A percentile compares a stretch with the other conserved stretches of the same genome.
phyloP scores from a whole-genome alignment of 2,797 vertebrate species.

The Aulostomus chinensis region DNA sequence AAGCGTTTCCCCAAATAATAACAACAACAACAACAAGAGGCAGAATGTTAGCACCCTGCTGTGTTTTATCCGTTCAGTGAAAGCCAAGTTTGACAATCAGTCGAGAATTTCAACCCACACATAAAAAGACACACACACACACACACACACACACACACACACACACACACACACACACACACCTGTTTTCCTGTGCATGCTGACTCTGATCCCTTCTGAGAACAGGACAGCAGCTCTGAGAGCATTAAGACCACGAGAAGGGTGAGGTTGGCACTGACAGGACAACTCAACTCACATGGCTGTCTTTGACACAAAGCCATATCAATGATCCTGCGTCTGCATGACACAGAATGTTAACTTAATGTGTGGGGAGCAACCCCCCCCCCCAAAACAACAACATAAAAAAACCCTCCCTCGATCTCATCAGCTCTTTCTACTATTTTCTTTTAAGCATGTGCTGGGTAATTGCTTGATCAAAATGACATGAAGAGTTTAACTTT shows the following conservation, averaged over 20 bases:
- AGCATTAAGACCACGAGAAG: conserved; percentile 68
- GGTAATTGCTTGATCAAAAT: too few relatives aligned
- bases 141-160: too few relatives aligned
- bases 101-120: conserved; percentile 24
- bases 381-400: too few relatives aligned
- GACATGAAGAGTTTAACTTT: too few relatives aligned
- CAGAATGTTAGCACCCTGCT: too few relatives aligned
- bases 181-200: conserved; percentile 72
- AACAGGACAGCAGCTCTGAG: conserved; percentile 66
- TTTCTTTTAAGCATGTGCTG: background rate
- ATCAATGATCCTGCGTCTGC: conserved; percentile 52
- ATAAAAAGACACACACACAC: too few relatives aligned
- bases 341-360: conserved; percentile 56
- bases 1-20: too few relatives aligned
- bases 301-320: conserved; percentile 54
- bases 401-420: background rate
- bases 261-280: conserved; percentile 44
- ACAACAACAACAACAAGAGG: too few relatives aligned
- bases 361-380: too few relatives aligned
- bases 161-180: too few relatives aligned
- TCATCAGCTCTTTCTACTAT: conserved; percentile 1
- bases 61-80: too few relatives aligned
- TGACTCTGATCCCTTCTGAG: conserved; percentile 75
- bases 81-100: background rate
- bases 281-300: conserved; percentile 55